Percentiles rank a stretch among this genome's conserved stretches.
Evolutionary conservation across 1,140 invertebrate genomes (phyloP).

Genomic region (Drosophila dunni): DNA sequence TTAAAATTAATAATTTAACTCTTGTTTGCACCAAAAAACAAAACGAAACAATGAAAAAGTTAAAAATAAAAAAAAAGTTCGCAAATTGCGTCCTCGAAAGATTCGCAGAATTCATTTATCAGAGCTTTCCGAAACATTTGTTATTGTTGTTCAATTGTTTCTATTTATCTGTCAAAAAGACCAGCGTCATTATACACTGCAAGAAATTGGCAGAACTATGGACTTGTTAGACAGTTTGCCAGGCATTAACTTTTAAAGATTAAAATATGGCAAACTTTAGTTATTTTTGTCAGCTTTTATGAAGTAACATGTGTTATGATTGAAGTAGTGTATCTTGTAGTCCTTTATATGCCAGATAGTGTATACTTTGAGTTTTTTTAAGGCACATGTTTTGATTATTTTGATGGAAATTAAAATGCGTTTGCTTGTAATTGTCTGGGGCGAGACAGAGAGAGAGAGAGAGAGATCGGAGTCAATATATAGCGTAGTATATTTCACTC

Average conservation of each 20-base stretch:
- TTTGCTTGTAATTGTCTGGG: slow-evolving; percentile 72
- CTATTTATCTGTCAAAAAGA: slow-evolving; percentile 51
- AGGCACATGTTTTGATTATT: slow-evolving; percentile 81
- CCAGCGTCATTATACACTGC: slow-evolving; percentile 42
- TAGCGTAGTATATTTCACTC: slow-evolving; percentile 4
- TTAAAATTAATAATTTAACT: slow-evolving; percentile 54
- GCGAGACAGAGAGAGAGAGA: slow-evolving; percentile 1
- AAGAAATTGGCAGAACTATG: not conserved
- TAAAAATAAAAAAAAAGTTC: slow-evolving; percentile 34
- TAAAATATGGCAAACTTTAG: no score
- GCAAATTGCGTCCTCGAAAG: slow-evolving; percentile 64
- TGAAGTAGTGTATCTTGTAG: slow-evolving; percentile 9
- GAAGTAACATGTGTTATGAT: not conserved
- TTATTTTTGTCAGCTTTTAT: not conserved
- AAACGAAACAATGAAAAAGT: slow-evolving; percentile 12
- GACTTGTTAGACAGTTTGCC: not conserved
- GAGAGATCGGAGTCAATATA: slow-evolving; percentile 18
- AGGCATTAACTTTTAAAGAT: not conserved
- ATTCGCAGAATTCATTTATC: slow-evolving; percentile 79
- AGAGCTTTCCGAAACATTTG: slow-evolving; percentile 60
- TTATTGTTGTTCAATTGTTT: slow-evolving; percentile 74
- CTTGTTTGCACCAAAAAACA: slow-evolving; percentile 15
- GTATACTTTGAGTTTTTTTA: slow-evolving; percentile 20
- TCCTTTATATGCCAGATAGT: not conserved
- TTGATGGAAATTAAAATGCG: slow-evolving; percentile 82